Conservation (phyloP, 2,113 vertebrate species). For the Lynx canadensis region DNA sequence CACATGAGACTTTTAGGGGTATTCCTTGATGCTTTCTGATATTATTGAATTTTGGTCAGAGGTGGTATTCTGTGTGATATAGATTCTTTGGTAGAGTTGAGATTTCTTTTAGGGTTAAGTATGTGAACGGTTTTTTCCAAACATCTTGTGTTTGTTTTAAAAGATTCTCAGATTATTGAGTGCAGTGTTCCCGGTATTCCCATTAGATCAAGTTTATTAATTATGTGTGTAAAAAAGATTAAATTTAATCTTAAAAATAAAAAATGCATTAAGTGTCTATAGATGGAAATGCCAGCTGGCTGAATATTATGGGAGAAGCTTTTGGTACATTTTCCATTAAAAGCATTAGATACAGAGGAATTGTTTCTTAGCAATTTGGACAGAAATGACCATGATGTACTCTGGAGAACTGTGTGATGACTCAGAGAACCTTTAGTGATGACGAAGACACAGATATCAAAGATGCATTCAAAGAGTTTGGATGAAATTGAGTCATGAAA, state of each 20-base stretch:
- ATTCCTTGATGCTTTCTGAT: constrained; percentile 19
- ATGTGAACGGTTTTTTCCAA: not conserved
- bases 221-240: constrained; percentile 13
- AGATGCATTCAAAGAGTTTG: not conserved
- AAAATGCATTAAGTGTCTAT: not conserved
- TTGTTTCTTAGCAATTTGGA: not conserved
- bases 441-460: not conserved
- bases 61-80: not conserved
- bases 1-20: not conserved
- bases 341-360: not conserved
- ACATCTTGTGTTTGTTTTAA: constrained; percentile 4
- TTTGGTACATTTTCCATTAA: not conserved
- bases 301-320: not conserved
- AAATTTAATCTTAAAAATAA: constrained; percentile 34
- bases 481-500: not conserved
- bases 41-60: not conserved
- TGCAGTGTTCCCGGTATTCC: not conserved
- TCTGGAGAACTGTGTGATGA: constrained; percentile 17
- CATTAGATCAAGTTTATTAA: constrained; percentile 8
- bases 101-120: not conserved
- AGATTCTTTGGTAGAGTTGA: not conserved
- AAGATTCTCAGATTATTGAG: not conserved
- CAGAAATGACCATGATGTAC: not conserved
- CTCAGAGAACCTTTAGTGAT: constrained; percentile 25
- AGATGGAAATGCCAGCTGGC: not conserved